A percentile compares a stretch with the other conserved stretches of the same genome.
phyloP scores from a whole-genome alignment of 2,113 vertebrate species.

The human (Homo sapiens) region GRCh38 chr18:34346501-34347000 shows the following conservation, averaged over 20 bases:
- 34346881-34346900: neutral
- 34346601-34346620: neutral
- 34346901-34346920: neutral
- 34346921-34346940: neutral
- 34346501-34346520: neutral
- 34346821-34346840: neutral
- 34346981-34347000: neutral
- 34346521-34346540: neutral
- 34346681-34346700: neutral
- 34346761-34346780: neutral
- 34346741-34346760: neutral
- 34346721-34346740: neutral
- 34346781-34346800: neutral
- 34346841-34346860: neutral
- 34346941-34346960: neutral
- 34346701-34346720: neutral
- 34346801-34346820: neutral
- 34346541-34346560: neutral
- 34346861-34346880: neutral
- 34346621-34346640: neutral
- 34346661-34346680: neutral
- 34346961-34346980: neutral
- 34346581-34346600: neutral
- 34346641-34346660: neutral
- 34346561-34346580: neutral